phyloP scores from a whole-genome alignment of 2,113 vertebrate genomes.

The Macrotis lagotis region DNA sequence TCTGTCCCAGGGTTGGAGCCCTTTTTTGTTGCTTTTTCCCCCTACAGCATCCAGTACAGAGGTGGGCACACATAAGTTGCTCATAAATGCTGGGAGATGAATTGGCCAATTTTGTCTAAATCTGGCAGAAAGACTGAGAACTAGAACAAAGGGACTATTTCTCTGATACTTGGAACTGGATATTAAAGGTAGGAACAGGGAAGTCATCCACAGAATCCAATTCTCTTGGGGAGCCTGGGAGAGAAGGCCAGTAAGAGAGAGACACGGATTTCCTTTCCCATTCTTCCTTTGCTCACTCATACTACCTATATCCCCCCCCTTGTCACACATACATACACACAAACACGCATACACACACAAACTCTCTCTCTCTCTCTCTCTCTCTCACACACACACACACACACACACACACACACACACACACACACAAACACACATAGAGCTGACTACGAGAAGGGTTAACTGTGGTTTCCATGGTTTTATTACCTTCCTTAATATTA shows the following conservation, averaged over 20 bases:
- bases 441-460: neutral
- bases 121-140: neutral
- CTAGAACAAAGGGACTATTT: neutral
- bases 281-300: neutral
- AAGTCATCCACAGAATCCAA: neutral
- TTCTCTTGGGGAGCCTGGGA: neutral
- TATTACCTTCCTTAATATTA: neutral
- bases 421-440: neutral
- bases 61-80: neutral
- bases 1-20: neutral
- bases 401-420: neutral
- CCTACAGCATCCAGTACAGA: neutral
- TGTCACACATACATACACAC: neutral
- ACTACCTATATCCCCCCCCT: neutral
- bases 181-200: too few species aligned
- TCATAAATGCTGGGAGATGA: neutral
- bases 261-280: neutral
- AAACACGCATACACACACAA: neutral
- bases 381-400: neutral
- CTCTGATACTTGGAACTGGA: neutral
- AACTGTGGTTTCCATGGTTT: neutral
- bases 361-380: too few species aligned
- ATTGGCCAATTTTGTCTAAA: neutral
- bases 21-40: neutral
- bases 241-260: rapidly evolving